phyloP scores from a whole-genome alignment of 2,797 vertebrate genomes.

The Glossophaga mutica region DNA sequence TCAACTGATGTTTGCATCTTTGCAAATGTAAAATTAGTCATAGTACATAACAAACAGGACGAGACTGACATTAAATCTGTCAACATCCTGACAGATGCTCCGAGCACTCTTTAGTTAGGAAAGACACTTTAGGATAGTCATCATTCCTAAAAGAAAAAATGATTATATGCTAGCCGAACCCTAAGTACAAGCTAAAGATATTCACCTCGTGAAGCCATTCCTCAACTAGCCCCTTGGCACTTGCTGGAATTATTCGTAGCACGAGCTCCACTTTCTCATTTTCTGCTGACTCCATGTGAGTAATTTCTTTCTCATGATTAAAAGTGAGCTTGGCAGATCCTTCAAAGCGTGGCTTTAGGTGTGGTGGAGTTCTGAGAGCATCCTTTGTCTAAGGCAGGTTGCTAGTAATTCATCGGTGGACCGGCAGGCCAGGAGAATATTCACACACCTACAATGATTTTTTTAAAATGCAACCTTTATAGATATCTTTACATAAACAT shows the following conservation, averaged over 20 bases:
- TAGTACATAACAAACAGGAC: conserved; percentile 76
- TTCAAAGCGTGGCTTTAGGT: conserved; percentile 83
- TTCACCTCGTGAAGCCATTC: conserved; percentile 87
- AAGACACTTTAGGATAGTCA: conserved; percentile 73
- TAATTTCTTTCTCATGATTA: conserved; percentile 84
- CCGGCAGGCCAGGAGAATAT: conserved; percentile 27
- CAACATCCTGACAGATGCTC: conserved; percentile 73
- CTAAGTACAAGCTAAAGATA: conserved; percentile 84
- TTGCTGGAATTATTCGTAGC: conserved; percentile 83
- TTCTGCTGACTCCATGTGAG: conserved; percentile 85
- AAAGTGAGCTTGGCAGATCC: conserved; percentile 84
- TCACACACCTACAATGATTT: conserved; percentile 66
- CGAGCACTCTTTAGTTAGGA: conserved; percentile 66
- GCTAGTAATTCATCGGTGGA: conserved; percentile 71
- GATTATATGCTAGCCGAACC: conserved; percentile 79
- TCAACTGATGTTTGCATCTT: conserved; percentile 57
- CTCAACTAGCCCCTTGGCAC: conserved; percentile 87
- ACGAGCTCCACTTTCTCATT: conserved; percentile 84
- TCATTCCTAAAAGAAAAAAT: conserved; percentile 81
- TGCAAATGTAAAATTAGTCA: conserved; percentile 71
- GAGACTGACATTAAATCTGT: conserved; percentile 60
- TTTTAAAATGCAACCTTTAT: conserved; percentile 70
- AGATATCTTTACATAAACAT: conserved; percentile 75
- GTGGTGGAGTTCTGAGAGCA: conserved; percentile 67
- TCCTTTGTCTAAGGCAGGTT: conserved; percentile 82